Conservation (phyloP, 2,113 vertebrate genomes). For the Engraulis encrasicolus region DNA sequence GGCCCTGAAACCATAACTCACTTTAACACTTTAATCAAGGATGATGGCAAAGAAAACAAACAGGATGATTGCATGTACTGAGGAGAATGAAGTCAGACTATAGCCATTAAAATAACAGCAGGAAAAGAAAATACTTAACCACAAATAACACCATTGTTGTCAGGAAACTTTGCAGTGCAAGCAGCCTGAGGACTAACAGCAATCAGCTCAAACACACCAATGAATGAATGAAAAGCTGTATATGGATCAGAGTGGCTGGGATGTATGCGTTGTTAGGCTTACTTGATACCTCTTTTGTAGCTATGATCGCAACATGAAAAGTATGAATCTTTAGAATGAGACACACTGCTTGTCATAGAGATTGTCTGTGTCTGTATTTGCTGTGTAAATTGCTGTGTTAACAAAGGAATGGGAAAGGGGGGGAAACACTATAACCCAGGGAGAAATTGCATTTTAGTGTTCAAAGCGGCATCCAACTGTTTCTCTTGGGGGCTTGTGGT, state of each 20-base stretch:
- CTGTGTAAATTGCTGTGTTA: background rate
- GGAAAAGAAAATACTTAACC: background rate
- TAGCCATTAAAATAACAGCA: background rate
- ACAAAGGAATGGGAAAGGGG: background rate
- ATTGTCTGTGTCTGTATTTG: background rate
- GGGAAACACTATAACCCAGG: background rate
- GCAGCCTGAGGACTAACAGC: background rate
- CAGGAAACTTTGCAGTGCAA: background rate
- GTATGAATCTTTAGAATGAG: background rate
- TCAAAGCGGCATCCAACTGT: slow-evolving; percentile 1
- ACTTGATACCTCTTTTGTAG: background rate
- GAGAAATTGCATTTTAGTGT: background rate
- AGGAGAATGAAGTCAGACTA: no score
- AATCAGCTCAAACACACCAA: background rate
- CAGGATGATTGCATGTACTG: background rate
- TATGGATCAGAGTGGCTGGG: background rate
- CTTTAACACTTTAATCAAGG: no score
- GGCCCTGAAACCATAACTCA: no score
- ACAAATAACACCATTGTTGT: background rate
- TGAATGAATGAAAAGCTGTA: background rate
- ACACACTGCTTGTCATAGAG: background rate
- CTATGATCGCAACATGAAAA: background rate
- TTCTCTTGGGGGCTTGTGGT: background rate
- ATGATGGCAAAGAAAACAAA: background rate
- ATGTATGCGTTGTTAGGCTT: background rate